Evolutionary conservation across 2,797 vertebrate species (phyloP).

Genomic region (Todus mexicanus): DNA sequence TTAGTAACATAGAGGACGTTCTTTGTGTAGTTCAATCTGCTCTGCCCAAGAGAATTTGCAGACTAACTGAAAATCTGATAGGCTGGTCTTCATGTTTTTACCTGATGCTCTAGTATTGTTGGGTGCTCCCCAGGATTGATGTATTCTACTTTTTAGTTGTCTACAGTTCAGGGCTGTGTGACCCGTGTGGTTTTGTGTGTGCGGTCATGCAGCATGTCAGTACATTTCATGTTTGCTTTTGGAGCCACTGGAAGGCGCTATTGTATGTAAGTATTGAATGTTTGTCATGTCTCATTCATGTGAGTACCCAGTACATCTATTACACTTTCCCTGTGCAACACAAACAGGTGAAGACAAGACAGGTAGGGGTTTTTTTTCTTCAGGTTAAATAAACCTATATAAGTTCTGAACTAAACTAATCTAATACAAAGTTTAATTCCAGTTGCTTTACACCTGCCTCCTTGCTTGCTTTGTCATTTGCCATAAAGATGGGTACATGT

Average conservation of each 20-base stretch:
- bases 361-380: background rate
- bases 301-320: too few relatives aligned
- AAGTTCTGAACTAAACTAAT: background rate
- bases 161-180: background rate
- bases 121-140: background rate
- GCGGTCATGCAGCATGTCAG: too few relatives aligned
- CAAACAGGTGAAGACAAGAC: background rate
- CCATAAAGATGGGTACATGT: background rate
- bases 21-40: background rate
- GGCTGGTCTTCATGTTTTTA: background rate
- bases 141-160: background rate
- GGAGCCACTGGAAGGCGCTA: background rate
- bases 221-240: background rate
- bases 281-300: rapidly evolving
- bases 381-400: background rate
- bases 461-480: background rate
- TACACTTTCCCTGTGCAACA: background rate
- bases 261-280: background rate
- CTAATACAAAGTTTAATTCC: background rate
- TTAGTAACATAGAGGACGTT: background rate
- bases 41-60: background rate
- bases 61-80: background rate
- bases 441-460: background rate
- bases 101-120: background rate
- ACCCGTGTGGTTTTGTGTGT: background rate